phyloP scores from a whole-genome alignment of 1,140 invertebrate genomes.

The Diachasma alloeum region DNA sequence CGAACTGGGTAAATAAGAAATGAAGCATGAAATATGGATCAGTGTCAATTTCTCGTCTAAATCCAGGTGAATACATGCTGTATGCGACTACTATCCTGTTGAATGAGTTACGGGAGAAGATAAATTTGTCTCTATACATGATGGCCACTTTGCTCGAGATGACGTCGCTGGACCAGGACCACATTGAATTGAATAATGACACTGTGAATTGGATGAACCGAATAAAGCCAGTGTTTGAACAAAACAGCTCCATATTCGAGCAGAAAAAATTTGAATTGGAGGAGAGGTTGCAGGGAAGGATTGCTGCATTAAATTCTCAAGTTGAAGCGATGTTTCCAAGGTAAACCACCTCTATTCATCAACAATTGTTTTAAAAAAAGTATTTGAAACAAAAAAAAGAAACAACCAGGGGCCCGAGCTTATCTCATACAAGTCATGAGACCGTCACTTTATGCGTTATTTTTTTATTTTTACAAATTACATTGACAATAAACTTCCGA shows the following conservation, averaged over 20 bases:
- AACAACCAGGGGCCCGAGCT: too few relatives aligned
- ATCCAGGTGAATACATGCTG: conserved; percentile 72
- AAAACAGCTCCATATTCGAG: conserved; percentile 78
- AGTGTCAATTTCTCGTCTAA: neutral
- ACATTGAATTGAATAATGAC: conserved; percentile 72
- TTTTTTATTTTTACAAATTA: too few relatives aligned
- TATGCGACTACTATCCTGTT: conserved; percentile 70
- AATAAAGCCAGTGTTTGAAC: conserved; percentile 77
- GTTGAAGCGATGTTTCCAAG: conserved; percentile 77
- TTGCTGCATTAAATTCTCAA: conserved; percentile 74
- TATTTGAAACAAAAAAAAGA: neutral
- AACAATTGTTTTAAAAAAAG: neutral
- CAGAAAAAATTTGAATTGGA: conserved; percentile 83
- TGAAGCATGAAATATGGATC: neutral
- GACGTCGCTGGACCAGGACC: conserved; percentile 70
- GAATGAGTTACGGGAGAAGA: conserved; percentile 70
- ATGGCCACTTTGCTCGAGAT: conserved; percentile 75
- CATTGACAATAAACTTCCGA: too few relatives aligned
- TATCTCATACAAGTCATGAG: too few relatives aligned
- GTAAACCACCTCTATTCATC: conserved; percentile 12
- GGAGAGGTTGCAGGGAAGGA: conserved; percentile 74
- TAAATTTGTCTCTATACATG: conserved; percentile 70
- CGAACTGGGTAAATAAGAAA: conserved; percentile 57
- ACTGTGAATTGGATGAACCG: conserved; percentile 78
- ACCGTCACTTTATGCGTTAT: too few relatives aligned